Base-by-base conservation (phyloP, 1,140 invertebrate genomes). In the Scaptomyza pallida region DNA sequence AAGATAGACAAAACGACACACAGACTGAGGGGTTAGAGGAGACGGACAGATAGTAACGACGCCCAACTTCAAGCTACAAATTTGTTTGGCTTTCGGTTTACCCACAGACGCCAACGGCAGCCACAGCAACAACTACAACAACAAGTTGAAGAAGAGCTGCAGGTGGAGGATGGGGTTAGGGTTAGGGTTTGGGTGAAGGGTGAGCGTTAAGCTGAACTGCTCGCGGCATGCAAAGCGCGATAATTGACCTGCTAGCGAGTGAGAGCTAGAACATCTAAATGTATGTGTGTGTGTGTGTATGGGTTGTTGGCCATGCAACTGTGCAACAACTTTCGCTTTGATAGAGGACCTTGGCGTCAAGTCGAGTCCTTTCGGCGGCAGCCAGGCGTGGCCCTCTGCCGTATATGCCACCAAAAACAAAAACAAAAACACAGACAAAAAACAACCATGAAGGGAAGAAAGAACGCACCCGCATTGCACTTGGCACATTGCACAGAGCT, bases 301-400 rank as follows among this genome's bases (percentile, higher is more conserved):
- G 50, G 40, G 47, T 51, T 63, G 70, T 71, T 75, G 67, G 65
- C 72, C 80, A 51, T 79, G 75, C 79, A 78, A 82, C 79, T 82
- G 79, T 79, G 80, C 79, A 83, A 83, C 75, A 85, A 83, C 79
- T 83, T 83, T 85, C 62, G 79, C 79, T 83, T 85, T 83, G 79
- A 83, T 83, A 83, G 85, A 83, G 59, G 79, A 83, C 79, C 79
- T 83, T 83, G 79, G 80, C 79, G 79, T 75, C 75, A 67, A 82
- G 75, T 78, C 67, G 67, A 79, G 79, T 83, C 79, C 79, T 83
- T 85, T 85, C 67, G 62, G 59, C 67, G 75, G 80, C 79, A 83
- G 33, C 75, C 61, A 78, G 80, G 79, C 80, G 60, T 85, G 62
- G 51, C 70, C 55, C 26, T 30, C 6, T 9, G 47, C 47, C 62